A percentile compares a stretch with the other conserved stretches of the same genome.
Conservation (phyloP, 1,140 invertebrate species). For the Euborellia annulipes region DNA sequence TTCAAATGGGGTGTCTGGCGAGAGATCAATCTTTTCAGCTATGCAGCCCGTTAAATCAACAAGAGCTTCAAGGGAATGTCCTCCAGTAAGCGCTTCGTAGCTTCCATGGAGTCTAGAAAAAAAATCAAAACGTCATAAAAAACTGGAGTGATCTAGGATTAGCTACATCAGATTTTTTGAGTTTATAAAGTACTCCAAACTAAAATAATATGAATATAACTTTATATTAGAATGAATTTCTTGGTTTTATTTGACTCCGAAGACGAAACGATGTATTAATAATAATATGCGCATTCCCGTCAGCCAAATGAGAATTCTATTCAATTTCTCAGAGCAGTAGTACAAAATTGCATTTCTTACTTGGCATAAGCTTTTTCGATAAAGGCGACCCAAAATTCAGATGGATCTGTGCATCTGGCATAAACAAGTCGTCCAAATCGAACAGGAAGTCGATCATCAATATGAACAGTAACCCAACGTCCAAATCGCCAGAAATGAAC, state of each 20-base stretch:
- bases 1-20: conserved; percentile 16
- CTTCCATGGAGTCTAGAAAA: conserved; percentile 20
- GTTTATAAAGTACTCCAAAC: too few species aligned
- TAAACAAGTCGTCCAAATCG: conserved; percentile 26
- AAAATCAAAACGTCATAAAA: too few species aligned
- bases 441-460: conserved; percentile 32
- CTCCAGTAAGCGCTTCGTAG: conserved; percentile 27
- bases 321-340: too few species aligned
- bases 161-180: too few species aligned
- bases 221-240: too few species aligned
- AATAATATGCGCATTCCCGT: too few species aligned
- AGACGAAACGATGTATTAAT: too few species aligned
- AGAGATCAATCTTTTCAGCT: conserved; percentile 23
- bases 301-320: too few species aligned
- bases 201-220: too few species aligned
- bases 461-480: conserved; percentile 29
- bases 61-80: conserved; percentile 37
- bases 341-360: too few species aligned
- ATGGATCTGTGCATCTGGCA: conserved; percentile 24
- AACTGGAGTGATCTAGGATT: too few species aligned
- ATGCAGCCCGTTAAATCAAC: conserved; percentile 44
- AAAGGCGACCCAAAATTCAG: conserved; percentile 35
- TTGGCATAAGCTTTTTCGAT: conserved; percentile 37
- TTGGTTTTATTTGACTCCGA: too few species aligned
- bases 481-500: conserved; percentile 34